These are phyloP conservation scores for Poeciliopsis turrubarensis DNA, from an alignment of 2,113 vertebrate genomes.

Conservation along the genomic window DNA sequence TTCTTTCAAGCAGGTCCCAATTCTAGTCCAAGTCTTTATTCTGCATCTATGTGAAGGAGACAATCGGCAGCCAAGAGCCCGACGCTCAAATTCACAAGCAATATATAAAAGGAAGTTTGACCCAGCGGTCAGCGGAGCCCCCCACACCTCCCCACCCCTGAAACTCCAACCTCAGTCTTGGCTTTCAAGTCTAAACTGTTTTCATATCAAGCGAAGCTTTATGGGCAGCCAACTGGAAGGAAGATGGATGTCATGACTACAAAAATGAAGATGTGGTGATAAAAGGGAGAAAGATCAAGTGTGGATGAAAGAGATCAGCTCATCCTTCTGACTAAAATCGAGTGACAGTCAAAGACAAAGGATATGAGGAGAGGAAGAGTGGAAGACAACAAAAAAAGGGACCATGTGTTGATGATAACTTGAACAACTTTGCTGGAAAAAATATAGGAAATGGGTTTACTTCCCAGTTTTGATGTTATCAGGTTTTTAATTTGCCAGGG, in stretches of 20 bases:
- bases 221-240: slow-evolving; percentile 58
- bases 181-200: slow-evolving; percentile 71
- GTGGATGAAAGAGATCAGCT: slow-evolving; percentile 75
- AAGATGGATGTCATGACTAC: slow-evolving; percentile 39
- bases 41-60: slow-evolving; percentile 42
- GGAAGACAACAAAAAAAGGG: slow-evolving; percentile 42
- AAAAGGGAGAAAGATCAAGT: slow-evolving; percentile 76
- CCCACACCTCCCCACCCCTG: not conserved
- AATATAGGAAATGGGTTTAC: not conserved
- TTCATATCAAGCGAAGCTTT: slow-evolving; percentile 58
- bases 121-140: slow-evolving; percentile 19
- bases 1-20: slow-evolving; percentile 55
- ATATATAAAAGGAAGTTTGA: slow-evolving; percentile 30
- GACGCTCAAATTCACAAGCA: slow-evolving; percentile 41
- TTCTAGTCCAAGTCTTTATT: slow-evolving; percentile 44
- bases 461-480: not conserved
- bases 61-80: slow-evolving; percentile 47
- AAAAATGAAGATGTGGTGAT: slow-evolving; percentile 60
- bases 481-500: not conserved
- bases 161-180: slow-evolving; percentile 14
- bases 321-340: slow-evolving; percentile 63
- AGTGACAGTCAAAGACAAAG: slow-evolving; percentile 65
- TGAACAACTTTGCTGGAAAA: not conserved
- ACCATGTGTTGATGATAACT: not conserved
- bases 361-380: slow-evolving; percentile 50